Base-by-base conservation (phyloP, 2,888 invertebrate genomes). In the Zaprionus bogoriensis region DNA sequence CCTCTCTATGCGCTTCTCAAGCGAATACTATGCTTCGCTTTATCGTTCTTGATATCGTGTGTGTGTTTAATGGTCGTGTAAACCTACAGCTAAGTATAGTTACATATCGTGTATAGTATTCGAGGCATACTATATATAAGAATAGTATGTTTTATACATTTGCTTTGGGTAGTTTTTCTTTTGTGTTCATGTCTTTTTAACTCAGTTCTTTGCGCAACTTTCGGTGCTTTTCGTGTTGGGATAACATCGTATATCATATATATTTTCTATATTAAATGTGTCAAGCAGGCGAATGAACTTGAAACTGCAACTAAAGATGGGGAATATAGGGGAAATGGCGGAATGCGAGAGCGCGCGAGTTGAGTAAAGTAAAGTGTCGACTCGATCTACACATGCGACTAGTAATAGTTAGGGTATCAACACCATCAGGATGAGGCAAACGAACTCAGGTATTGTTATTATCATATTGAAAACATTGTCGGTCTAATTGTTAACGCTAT, bases 151-250 rank as follows among this genome's bases (percentile, higher is more conserved):
- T 67, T 61, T 54, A 41, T 64, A 55, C 61, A 63, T 57, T 57
- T 57, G 25, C 25, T 55, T 53, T 53, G 50, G 51, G 28, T 60
- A 32, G 57, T 44, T 54, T 45, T 62, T 46, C 45, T 47, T 73
- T 66, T 69, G 85, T 77, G 73, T 87, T 88, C 76, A 86, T 73
- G 87, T 87, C 84, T 87, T 86, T 78, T 74, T 50, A 85, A 86
- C 78, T 87, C 87, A 87, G 87, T 87, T 88, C 87, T 87, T 87
- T 88, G 83, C 86, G 88, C 88, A 87, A 84, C 87, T 80, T 74
- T 70, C 72, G 73, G 78, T 87, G 88, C 87, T 87, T 83, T 60
- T 70, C 51, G 58, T 59, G 54, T 57, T 64, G 48, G 61, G 63
- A 57, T 50, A 65, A 57, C 58, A 74, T 68, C 52, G 39, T 54